Evolutionary conservation across 2,113 vertebrate genomes (phyloP).

Genomic region (Solea solea): DNA sequence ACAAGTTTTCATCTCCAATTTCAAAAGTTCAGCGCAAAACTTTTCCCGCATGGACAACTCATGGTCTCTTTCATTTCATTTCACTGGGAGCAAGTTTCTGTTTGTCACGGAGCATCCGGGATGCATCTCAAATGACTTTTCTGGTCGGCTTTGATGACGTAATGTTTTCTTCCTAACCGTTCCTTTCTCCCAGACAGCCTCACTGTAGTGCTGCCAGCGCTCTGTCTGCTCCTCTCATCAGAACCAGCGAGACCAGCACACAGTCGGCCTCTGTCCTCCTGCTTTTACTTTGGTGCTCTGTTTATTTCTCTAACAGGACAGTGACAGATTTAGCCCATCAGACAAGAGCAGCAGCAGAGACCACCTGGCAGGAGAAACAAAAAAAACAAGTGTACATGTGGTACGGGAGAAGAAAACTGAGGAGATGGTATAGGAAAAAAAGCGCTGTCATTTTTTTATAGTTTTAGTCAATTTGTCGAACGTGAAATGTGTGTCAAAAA

Average conservation of each 20-base stretch:
- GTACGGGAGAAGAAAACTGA: conserved; percentile 3
- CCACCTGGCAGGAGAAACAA: conserved; percentile 29
- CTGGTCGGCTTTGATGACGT: conserved; percentile 55
- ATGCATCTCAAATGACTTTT: conserved; percentile 57
- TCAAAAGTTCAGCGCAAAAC: background rate
- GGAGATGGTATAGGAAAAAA: conserved; percentile 15
- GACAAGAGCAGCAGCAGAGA: conserved; percentile 40
- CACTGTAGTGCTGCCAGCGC: conserved; percentile 58
- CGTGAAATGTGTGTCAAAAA: too few species aligned
- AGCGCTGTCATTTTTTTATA: too few species aligned
- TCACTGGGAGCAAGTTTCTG: conserved; percentile 11
- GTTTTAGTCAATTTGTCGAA: too few species aligned
- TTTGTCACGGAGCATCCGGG: conserved; percentile 37
- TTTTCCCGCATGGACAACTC: conserved; percentile 1
- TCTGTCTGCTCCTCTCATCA: conserved; percentile 77
- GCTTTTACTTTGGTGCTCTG: conserved; percentile 48
- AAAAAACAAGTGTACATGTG: conserved; percentile 23
- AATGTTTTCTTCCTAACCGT: conserved; percentile 58
- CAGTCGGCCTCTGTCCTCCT: conserved; percentile 61
- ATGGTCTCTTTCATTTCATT: conserved; percentile 8
- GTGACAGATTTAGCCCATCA: conserved; percentile 67
- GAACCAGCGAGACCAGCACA: conserved; percentile 53
- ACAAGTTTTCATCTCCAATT: background rate
- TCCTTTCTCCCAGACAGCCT: conserved; percentile 51
- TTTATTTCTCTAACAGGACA: conserved; percentile 66